Conservation (phyloP, 1,140 invertebrate genomes). For the Drosophila triauraria region DNA sequence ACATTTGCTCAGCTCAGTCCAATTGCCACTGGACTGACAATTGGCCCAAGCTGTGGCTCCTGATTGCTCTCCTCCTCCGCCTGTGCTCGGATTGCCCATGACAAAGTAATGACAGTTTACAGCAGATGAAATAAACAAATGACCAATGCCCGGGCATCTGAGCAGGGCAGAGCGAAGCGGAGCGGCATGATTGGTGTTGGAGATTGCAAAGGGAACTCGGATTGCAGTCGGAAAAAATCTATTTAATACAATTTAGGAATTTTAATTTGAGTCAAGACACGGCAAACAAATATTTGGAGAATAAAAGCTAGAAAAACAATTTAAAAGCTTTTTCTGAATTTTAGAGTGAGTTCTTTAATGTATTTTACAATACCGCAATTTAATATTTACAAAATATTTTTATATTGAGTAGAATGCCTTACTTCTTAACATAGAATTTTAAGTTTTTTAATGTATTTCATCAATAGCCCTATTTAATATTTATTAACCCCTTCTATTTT, state of each 20-base stretch:
- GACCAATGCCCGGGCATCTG: constrained; percentile 42
- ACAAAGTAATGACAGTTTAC: constrained; percentile 82
- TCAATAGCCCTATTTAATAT: too few species aligned
- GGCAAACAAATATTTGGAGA: background rate
- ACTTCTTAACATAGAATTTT: too few species aligned
- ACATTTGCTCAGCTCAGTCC: constrained; percentile 43
- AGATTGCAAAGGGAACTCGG: constrained; percentile 18
- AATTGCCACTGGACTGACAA: constrained; percentile 58
- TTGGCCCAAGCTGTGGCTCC: constrained; percentile 53
- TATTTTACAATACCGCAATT: too few species aligned
- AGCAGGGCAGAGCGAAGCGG: background rate
- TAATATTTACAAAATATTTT: background rate
- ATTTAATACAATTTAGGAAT: background rate
- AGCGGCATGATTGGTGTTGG: constrained; percentile 34
- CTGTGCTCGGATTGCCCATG: constrained; percentile 63
- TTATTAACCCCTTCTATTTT: background rate
- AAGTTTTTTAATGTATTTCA: too few species aligned
- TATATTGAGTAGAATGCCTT: background rate
- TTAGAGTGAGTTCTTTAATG: too few species aligned
- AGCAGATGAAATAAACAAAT: constrained; percentile 83
- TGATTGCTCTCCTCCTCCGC: constrained; percentile 17
- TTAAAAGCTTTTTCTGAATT: too few species aligned
- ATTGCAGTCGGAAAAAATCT: background rate
- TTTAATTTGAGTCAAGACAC: background rate
- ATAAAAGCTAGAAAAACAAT: background rate